A percentile compares a stretch with the other conserved stretches of the same genome.
phyloP scores from a whole-genome alignment of 2,113 vertebrate genomes.

The Percina caprodes region DNA sequence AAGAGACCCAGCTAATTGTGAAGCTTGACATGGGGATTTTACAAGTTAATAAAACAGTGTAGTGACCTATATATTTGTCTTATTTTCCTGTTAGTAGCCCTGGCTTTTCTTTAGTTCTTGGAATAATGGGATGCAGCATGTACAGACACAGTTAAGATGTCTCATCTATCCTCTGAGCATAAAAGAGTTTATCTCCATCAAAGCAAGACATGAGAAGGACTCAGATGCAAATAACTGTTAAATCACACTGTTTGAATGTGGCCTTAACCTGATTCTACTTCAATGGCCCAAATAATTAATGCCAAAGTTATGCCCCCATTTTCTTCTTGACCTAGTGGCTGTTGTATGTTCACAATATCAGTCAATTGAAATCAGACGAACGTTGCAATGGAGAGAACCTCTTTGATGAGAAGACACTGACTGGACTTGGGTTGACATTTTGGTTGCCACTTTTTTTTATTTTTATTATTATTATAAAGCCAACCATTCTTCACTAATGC shows the following conservation, averaged over 20 bases:
- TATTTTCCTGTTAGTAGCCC: not conserved
- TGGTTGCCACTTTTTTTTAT: not conserved
- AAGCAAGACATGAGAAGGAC: slow-evolving; percentile 20
- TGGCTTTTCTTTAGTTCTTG: not conserved
- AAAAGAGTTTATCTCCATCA: slow-evolving; percentile 36
- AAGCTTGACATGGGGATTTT: not conserved
- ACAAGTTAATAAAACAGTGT: not conserved
- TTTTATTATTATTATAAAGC: not conserved
- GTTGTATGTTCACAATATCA: slow-evolving; percentile 13
- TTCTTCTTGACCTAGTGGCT: slow-evolving; percentile 18
- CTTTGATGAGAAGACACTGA: not conserved
- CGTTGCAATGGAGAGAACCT: not conserved
- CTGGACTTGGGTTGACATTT: not conserved
- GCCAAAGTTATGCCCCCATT: slow-evolving; percentile 20
- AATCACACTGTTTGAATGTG: slow-evolving; percentile 17
- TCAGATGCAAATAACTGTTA: not conserved
- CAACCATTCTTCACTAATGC: not conserved
- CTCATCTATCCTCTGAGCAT: slow-evolving; percentile 25
- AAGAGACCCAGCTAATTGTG: not conserved
- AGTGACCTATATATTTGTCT: slow-evolving; percentile 4
- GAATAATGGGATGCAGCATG: slow-evolving; percentile 25
- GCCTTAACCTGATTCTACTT: slow-evolving; percentile 13
- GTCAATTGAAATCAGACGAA: not conserved
- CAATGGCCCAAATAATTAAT: slow-evolving; percentile 34
- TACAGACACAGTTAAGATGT: slow-evolving; percentile 32